Percentiles rank a stretch among this genome's conserved stretches.
These are phyloP conservation scores for Odontothrips loti DNA, from an alignment of 2,888 invertebrate species.

Conservation along the genomic window DNA sequence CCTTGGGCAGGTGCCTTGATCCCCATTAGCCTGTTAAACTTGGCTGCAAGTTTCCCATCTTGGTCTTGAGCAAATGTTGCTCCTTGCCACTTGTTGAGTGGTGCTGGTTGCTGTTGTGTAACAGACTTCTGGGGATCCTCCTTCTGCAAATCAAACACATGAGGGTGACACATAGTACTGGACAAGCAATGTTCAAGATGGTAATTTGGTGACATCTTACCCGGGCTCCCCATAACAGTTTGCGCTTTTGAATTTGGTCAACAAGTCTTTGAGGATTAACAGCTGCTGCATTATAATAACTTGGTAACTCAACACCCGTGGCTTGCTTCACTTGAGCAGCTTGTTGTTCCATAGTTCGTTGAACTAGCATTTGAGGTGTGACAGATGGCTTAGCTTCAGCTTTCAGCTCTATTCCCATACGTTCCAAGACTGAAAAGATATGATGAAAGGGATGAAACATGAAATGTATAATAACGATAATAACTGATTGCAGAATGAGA, in stretches of 20 bases:
- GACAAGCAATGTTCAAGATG: not conserved
- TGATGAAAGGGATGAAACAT: not conserved
- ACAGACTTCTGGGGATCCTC: not conserved
- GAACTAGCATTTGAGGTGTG: constrained; percentile 55
- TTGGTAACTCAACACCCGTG: constrained; percentile 56
- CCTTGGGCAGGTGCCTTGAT: constrained; percentile 60
- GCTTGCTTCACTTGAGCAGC: constrained; percentile 44
- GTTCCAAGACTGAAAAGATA: constrained; percentile 40
- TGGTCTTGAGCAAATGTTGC: constrained; percentile 85
- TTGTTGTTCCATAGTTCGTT: constrained; percentile 49
- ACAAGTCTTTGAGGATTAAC: constrained; percentile 78
- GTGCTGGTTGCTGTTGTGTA: not conserved
- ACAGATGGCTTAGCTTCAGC: constrained; percentile 42
- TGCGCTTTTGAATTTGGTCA: constrained; percentile 86
- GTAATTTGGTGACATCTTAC: constrained; percentile 16
- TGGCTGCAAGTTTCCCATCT: constrained; percentile 87
- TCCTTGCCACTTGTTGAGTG: constrained; percentile 62
- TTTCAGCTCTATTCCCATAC: constrained; percentile 42
- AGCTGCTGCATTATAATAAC: constrained; percentile 69
- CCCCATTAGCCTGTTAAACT: constrained; percentile 96
- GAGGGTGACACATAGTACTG: not conserved
- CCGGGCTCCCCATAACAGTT: constrained; percentile 74
- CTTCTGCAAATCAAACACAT: not conserved
- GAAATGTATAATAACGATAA: not conserved
- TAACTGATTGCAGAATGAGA: not conserved